Percentiles rank a stretch among this genome's conserved stretches.
Conservation (phyloP, 2,888 invertebrate species). For the Orchestes rusci region DNA sequence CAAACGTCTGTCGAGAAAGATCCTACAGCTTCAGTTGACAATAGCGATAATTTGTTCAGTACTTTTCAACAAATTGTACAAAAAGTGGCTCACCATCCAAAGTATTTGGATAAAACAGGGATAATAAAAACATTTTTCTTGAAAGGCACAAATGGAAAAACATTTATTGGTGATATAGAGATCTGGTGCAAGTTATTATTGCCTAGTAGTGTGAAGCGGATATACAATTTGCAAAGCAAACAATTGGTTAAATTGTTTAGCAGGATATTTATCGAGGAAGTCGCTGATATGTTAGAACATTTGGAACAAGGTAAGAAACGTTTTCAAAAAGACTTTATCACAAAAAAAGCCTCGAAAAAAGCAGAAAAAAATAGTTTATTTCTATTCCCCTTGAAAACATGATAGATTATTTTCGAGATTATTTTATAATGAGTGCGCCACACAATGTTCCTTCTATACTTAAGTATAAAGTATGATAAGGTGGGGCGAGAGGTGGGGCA, state of each 20-base stretch:
- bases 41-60: constrained; percentile 61
- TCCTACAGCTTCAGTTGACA: background rate
- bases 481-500: no score
- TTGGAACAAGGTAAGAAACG: constrained; percentile 63
- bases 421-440: no score
- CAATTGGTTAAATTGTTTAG: constrained; percentile 85
- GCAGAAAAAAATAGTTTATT: no score
- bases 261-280: constrained; percentile 64
- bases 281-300: constrained; percentile 76
- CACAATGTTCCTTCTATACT: no score
- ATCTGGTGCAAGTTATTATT: constrained; percentile 78
- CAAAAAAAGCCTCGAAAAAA: no score
- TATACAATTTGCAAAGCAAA: constrained; percentile 90
- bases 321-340: no score
- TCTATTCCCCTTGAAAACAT: no score
- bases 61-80: constrained; percentile 73
- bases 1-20: constrained; percentile 4
- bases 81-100: constrained; percentile 66
- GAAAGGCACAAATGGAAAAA: constrained; percentile 52
- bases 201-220: constrained; percentile 73
- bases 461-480: no score
- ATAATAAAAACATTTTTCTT: constrained; percentile 61
- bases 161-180: constrained; percentile 69
- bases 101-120: constrained; percentile 76
- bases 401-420: no score